Percentiles rank a stretch among this genome's conserved stretches.
Conservation (phyloP, 2,888 invertebrate genomes). For the Platerodrilus igneus region DNA sequence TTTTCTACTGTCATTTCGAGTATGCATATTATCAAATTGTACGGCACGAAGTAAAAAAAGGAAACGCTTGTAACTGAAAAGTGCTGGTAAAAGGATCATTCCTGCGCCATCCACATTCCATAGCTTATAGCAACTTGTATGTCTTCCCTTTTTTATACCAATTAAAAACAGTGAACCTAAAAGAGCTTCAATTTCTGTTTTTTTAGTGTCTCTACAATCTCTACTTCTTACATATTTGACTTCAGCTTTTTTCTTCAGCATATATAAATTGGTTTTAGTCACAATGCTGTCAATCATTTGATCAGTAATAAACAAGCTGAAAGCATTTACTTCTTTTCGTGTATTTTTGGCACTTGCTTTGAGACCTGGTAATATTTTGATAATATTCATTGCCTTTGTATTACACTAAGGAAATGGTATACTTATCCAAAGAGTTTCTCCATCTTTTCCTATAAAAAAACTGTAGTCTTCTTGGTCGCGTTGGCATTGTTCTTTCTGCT, state of each 20-base stretch:
- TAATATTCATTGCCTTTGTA: constrained; percentile 13
- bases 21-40: neutral
- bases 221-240: constrained; percentile 14
- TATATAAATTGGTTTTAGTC: constrained; percentile 25
- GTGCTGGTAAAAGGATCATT: too few relatives aligned
- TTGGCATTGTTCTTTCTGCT: constrained; percentile 14
- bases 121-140: too few relatives aligned
- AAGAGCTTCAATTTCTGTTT: constrained; percentile 26
- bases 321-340: constrained; percentile 11
- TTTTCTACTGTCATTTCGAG: constrained; percentile 1
- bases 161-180: constrained; percentile 16
- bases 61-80: constrained; percentile 2
- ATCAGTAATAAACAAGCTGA: constrained; percentile 14
- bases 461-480: constrained; percentile 13
- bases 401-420: constrained; percentile 15
- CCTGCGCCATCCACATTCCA: too few relatives aligned
- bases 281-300: constrained; percentile 21
- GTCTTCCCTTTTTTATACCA: too few relatives aligned
- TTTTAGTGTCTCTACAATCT: constrained; percentile 20
- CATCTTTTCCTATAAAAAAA: constrained; percentile 15
- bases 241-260: constrained; percentile 15
- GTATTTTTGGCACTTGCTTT: constrained; percentile 13
- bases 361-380: constrained; percentile 21
- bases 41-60: neutral
- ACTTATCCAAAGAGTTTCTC: constrained; percentile 13